Conservation (phyloP, 2,113 vertebrate genomes). For the Prochilodus magdalenae region DNA sequence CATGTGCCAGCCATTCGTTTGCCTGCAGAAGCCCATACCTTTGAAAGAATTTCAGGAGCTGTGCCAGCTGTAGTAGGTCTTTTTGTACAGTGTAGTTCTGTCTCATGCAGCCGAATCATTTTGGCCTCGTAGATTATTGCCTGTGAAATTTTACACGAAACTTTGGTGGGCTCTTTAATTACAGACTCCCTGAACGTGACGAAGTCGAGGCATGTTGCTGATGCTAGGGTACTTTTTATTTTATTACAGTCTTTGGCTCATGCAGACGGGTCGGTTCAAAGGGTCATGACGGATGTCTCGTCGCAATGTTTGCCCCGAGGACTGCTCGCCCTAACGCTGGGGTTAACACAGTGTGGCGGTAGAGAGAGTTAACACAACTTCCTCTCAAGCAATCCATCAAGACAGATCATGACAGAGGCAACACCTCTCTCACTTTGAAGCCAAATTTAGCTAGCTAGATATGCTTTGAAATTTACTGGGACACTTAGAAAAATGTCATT, state of each 20-base stretch:
- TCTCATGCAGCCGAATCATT: not conserved
- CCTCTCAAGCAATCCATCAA: conserved; percentile 48
- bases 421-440: not conserved
- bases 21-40: not conserved
- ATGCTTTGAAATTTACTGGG: no score
- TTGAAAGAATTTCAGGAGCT: not conserved
- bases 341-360: conserved; percentile 36
- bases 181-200: not conserved
- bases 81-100: not conserved
- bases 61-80: not conserved
- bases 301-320: conserved; percentile 33
- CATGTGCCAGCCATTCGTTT: conserved; percentile 33
- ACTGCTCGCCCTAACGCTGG: conserved; percentile 11
- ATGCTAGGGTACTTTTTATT: not conserved
- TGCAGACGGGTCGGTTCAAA: conserved; percentile 22
- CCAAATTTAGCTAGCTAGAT: no score
- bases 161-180: conserved; percentile 17
- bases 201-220: not conserved
- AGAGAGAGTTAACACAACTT: conserved; percentile 54
- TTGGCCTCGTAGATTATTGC: not conserved
- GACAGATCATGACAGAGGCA: conserved; percentile 21
- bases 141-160: not conserved
- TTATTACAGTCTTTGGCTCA: conserved; percentile 3
- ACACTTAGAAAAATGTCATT: no score
- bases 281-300: not conserved